Evolutionary conservation across 2,888 invertebrate genomes (phyloP).

Genomic region (Drosophila nr. perissopoda): DNA sequence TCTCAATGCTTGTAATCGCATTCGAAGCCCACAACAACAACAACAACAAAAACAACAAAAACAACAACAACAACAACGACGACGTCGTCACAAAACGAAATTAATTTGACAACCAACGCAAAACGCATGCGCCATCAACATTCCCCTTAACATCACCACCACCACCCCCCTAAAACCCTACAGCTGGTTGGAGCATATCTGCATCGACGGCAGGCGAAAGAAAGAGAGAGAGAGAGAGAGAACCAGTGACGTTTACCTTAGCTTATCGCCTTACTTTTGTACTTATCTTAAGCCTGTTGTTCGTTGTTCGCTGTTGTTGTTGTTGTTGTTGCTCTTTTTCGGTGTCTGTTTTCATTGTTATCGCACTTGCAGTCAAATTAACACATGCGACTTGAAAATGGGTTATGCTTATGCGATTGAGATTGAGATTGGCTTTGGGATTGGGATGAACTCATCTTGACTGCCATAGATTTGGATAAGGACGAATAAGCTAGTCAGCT

Average conservation of each 20-base stretch:
- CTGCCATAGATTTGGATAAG: slow-evolving; percentile 23
- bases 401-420: slow-evolving; percentile 51
- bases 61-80: slow-evolving; percentile 26
- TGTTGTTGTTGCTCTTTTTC: slow-evolving; percentile 7
- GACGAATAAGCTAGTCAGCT: not conserved
- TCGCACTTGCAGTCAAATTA: slow-evolving; percentile 71
- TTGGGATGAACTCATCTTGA: slow-evolving; percentile 28
- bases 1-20: slow-evolving; percentile 34
- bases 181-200: slow-evolving; percentile 8
- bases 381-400: slow-evolving; percentile 71
- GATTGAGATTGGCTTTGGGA: slow-evolving; percentile 24
- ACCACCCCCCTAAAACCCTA: not conserved
- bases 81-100: slow-evolving; percentile 70
- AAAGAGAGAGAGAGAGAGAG: slow-evolving; percentile 40
- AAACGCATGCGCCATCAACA: slow-evolving; percentile 75
- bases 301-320: slow-evolving; percentile 16
- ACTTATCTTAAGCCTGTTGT: slow-evolving; percentile 74
- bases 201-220: slow-evolving; percentile 31
- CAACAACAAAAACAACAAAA: slow-evolving; percentile 9
- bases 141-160: slow-evolving; percentile 19
- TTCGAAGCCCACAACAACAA: slow-evolving; percentile 17
- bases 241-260: slow-evolving; percentile 50
- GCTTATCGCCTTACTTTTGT: slow-evolving; percentile 73
- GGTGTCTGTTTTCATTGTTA: slow-evolving; percentile 56
- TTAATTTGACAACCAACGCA: slow-evolving; percentile 80